Percentiles rank a stretch among this genome's conserved stretches.
phyloP scores from a whole-genome alignment of 1,140 invertebrate genomes.

The Sarcophaga peregrina region DNA sequence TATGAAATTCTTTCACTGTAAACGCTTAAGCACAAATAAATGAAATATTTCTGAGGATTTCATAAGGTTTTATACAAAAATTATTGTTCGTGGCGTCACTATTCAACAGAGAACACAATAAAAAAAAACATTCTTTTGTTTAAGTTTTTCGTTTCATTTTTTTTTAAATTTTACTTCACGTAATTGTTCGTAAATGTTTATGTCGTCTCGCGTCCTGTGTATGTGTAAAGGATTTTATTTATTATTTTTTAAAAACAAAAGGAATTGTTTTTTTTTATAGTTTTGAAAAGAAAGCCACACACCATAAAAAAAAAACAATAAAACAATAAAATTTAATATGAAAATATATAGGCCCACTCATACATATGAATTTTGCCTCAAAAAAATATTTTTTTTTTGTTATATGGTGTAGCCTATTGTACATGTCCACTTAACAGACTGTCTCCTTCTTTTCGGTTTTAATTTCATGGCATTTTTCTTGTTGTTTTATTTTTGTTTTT shows the following conservation, averaged over 20 bases:
- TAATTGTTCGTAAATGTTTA: conserved; percentile 10
- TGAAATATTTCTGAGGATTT: neutral
- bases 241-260: neutral
- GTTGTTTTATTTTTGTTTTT: neutral
- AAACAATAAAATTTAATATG: no score
- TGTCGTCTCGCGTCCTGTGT: conserved; percentile 11
- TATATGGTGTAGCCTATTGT: neutral
- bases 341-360: no score
- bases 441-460: neutral
- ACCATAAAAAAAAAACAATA: no score
- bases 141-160: neutral
- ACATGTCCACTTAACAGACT: neutral
- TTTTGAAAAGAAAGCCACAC: no score
- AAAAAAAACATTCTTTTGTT: neutral
- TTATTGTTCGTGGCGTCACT: neutral
- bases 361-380: no score
- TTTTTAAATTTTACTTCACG: neutral
- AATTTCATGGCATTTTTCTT: neutral
- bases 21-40: neutral
- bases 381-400: no score
- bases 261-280: neutral
- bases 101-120: neutral
- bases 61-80: neutral
- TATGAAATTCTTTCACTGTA: neutral
- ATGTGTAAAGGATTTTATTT: no score